Evolutionary conservation across 2,888 invertebrate species (phyloP).

Genomic region (Xestoiulus laeticollis): DNA sequence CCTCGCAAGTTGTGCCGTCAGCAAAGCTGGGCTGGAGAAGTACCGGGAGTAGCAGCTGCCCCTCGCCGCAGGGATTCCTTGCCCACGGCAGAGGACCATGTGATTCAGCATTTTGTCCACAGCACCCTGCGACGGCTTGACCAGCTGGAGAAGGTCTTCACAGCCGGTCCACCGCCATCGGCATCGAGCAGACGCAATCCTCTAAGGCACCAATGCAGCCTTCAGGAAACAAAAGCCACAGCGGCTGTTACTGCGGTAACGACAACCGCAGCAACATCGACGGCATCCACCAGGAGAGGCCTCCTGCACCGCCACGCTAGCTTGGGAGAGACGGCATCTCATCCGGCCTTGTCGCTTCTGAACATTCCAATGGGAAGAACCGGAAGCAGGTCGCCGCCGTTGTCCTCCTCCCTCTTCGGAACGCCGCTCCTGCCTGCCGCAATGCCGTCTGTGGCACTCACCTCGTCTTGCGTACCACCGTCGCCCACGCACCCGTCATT

Average conservation of each 20-base stretch:
- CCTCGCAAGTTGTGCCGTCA: conserved; percentile 45
- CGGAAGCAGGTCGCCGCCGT: background rate
- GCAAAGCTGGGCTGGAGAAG: conserved; percentile 50
- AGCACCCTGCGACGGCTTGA: conserved; percentile 50
- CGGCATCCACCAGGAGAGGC: background rate
- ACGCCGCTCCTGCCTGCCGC: conserved; percentile 21
- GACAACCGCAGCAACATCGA: background rate
- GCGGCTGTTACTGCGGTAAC: background rate
- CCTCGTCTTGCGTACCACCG: conserved; percentile 1
- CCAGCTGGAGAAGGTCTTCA: conserved; percentile 53
- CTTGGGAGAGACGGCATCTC: conserved; percentile 36
- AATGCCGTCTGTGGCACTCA: background rate
- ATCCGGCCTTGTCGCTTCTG: conserved; percentile 48
- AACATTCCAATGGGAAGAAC: conserved; percentile 44
- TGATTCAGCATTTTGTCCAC: conserved; percentile 53
- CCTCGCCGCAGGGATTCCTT: conserved; percentile 44
- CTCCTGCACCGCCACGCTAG: conserved; percentile 45
- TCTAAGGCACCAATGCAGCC: conserved; percentile 47
- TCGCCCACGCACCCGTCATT: conserved; percentile 15
- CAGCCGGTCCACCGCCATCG: background rate
- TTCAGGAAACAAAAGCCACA: conserved; percentile 25
- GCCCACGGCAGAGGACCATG: conserved; percentile 46
- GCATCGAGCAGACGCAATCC: background rate
- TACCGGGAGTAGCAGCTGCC: background rate
- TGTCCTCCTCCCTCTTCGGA: background rate